These are phyloP conservation scores for Parazoanthus swiftii DNA, from an alignment of 92 coral and sea anemone species.

Conservation along the genomic window DNA sequence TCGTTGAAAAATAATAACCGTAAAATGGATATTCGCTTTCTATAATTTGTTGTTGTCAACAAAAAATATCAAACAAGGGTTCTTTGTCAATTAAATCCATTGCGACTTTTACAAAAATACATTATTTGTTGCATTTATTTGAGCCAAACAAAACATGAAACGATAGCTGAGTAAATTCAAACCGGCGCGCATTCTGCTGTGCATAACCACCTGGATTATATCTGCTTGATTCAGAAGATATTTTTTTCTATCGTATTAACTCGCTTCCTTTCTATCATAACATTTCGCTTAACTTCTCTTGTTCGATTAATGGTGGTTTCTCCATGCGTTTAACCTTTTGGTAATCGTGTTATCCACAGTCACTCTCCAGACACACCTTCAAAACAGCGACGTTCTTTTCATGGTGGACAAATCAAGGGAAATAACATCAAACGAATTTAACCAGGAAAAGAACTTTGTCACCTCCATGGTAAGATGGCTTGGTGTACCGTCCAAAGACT, in stretches of 20 bases:
- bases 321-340: not conserved
- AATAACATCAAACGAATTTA: slow-evolving; percentile 40
- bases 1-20: too few species aligned
- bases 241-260: too few species aligned
- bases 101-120: too few species aligned
- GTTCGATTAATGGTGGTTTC: not conserved
- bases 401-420: slow-evolving; percentile 53
- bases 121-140: too few species aligned
- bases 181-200: too few species aligned
- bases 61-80: too few species aligned
- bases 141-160: not conserved
- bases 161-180: not conserved
- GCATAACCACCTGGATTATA: not conserved
- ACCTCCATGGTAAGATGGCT: slow-evolving; percentile 41
- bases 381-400: slow-evolving; percentile 39
- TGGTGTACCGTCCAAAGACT: slow-evolving; percentile 41
- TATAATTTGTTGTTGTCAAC: too few species aligned
- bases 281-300: not conserved
- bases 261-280: not conserved
- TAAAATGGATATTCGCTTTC: too few species aligned
- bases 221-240: too few species aligned
- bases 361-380: not conserved
- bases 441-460: slow-evolving; percentile 46
- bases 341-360: not conserved
- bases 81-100: too few species aligned